Evolutionary conservation across 2,113 vertebrate genomes (phyloP).

Genomic region (Cnemophilus loriae): DNA sequence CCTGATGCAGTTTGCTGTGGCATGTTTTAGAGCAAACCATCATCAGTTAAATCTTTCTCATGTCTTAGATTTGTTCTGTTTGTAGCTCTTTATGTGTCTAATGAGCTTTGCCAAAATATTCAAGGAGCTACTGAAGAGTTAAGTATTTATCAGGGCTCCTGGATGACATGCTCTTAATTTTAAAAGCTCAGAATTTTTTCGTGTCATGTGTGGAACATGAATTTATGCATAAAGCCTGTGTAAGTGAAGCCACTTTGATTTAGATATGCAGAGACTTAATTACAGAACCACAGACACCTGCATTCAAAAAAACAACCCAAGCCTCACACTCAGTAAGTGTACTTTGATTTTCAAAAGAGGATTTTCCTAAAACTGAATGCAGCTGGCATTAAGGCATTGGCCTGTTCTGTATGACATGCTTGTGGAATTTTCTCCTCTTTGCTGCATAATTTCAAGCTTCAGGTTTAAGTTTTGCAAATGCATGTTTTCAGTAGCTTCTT

Average conservation of each 20-base stretch:
- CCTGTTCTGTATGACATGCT: background rate
- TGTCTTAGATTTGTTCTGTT: background rate
- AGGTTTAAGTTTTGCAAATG: background rate
- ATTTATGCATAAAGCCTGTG: background rate
- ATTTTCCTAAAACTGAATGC: background rate
- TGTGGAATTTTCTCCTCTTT: background rate
- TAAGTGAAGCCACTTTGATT: background rate
- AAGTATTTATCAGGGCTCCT: background rate
- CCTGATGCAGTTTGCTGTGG: background rate
- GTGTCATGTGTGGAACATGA: background rate
- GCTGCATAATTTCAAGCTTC: background rate
- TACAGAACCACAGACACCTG: background rate
- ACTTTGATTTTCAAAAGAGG: background rate
- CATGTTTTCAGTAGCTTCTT: background rate
- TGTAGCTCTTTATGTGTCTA: background rate
- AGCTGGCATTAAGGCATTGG: background rate
- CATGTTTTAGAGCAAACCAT: background rate
- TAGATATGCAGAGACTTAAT: background rate
- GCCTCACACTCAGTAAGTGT: background rate
- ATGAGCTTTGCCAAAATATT: background rate
- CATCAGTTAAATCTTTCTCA: background rate
- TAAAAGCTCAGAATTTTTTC: background rate
- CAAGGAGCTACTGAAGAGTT: background rate
- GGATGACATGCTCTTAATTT: background rate
- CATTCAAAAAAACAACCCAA: background rate